Percentiles rank a stretch among this genome's conserved stretches.
These are phyloP conservation scores for Gopherus flavomarginatus DNA, from an alignment of 2,113 vertebrate species.

Conservation along the genomic window DNA sequence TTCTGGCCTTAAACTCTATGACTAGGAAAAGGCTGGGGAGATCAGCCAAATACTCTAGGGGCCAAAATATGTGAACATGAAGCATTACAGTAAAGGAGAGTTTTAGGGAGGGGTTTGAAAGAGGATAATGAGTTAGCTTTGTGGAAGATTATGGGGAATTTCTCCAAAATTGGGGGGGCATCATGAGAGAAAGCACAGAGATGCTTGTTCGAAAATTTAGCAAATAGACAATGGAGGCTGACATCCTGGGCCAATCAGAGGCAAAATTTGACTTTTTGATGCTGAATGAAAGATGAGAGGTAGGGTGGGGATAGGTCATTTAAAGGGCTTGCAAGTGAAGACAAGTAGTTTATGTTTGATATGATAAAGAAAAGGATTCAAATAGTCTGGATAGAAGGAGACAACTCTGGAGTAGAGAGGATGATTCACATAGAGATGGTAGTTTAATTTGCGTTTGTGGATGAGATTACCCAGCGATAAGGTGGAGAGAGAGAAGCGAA, in stretches of 20 bases:
- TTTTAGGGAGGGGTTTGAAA: too few relatives aligned
- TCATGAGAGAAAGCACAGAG: not conserved
- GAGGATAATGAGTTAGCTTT: too few relatives aligned
- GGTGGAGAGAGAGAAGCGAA: not conserved
- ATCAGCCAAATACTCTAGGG: too few relatives aligned
- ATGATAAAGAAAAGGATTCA: not conserved
- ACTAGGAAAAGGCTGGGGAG: too few relatives aligned
- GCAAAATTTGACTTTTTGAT: not conserved
- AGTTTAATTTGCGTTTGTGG: not conserved
- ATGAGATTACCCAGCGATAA: not conserved
- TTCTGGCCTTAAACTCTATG: too few relatives aligned
- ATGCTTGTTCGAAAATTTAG: not conserved
- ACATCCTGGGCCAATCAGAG: not conserved
- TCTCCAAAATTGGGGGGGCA: not conserved
- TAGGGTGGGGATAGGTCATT: not conserved
- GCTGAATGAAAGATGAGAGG: not conserved
- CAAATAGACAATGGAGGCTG: not conserved
- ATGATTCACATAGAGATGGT: not conserved
- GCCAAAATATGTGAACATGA: too few relatives aligned
- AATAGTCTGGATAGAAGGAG: not conserved
- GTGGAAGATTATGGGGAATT: too few relatives aligned
- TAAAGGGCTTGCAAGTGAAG: not conserved
- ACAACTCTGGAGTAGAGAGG: not conserved
- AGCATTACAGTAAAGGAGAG: too few relatives aligned
- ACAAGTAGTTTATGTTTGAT: not conserved